Conservation (phyloP, 2,888 invertebrate species). For the Molanna angustata region DNA sequence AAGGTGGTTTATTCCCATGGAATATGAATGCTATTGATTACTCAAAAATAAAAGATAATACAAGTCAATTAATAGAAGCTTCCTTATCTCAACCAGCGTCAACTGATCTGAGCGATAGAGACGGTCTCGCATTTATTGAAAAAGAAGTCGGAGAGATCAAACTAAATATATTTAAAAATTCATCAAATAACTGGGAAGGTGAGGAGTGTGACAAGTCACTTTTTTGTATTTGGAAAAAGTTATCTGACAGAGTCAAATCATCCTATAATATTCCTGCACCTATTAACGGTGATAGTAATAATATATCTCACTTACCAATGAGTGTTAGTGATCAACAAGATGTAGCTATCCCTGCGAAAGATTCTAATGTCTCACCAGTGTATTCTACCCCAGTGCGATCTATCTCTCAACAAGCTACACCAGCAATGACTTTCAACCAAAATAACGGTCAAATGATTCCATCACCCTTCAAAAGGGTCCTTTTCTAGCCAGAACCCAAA, state of each 20-base stretch:
- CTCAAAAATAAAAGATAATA: conserved; percentile 1
- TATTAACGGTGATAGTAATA: neutral
- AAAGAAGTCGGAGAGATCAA: neutral
- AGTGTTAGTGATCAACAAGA: too few species aligned
- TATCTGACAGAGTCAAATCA: neutral
- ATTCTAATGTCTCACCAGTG: too few species aligned
- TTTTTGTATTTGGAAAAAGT: neutral
- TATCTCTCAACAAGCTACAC: too few species aligned
- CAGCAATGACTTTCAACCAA: neutral
- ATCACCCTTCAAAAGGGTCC: conserved; percentile 29
- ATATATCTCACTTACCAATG: too few species aligned
- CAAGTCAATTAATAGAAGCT: neutral
- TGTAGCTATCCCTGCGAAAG: too few species aligned
- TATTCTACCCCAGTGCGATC: neutral
- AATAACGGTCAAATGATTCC: conserved; percentile 5
- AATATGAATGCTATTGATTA: conserved; percentile 22
- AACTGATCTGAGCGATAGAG: too few species aligned
- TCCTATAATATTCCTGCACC: neutral
- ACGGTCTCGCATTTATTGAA: neutral
- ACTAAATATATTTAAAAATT: neutral
- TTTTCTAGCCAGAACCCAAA: conserved; percentile 30
- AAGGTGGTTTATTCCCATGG: conserved; percentile 34
- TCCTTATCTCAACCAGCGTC: too few species aligned
- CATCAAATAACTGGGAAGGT: conserved; percentile 11
- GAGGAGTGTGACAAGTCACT: neutral